Evolutionary conservation across 2,113 vertebrate genomes (phyloP), one percentile per base, ranked within the genome.

Genomic region (Sapayoa aenigma): DNA sequence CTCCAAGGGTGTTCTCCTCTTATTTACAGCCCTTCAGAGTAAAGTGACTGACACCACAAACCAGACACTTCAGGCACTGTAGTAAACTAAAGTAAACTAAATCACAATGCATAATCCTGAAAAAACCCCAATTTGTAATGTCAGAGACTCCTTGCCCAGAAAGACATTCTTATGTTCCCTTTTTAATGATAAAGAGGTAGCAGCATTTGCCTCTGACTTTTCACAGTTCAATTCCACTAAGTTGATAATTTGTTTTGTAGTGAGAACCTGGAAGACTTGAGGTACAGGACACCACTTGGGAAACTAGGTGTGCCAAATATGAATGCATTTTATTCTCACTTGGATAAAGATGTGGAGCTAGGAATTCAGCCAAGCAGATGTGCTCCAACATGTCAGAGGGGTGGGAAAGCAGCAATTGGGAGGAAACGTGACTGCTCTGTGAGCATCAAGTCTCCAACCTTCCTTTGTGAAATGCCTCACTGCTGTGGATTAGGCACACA

Each of bases 351-450:
- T 44, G 46, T 23, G 33, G 58, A 90, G 53, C 74, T 79, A 65
- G 95, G 85, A 92, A 49, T 35, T 66, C 53, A 55, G 90, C 95
- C 95, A 92, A 92, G 91, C 60, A 95, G 94, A 87, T 85, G 90
- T 58, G 93, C 71, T 76, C 27, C 58, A 87, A 33, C 92, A 33
- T 0, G 73, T 89, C 68, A 80, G 41, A 95, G 6, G 55, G n/a
- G 49, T 59, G 59, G 90, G 83, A 93, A 88, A 89, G 52, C 68
- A 76, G 68, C 81, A 94, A 39, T 27, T 27, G 58, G 37, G 58
- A 95, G 24, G 39, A 79, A 91, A 91, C 9, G 8, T 28, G 59
- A 74, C 46, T 71, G 46, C 60, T 78, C 58, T 53, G 65, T 30
- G 59, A 68, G n/a, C 90, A 65, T 28, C 12, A 35, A 18, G n/a